Evolutionary conservation across 2,113 vertebrate genomes (phyloP), one percentile per base, ranked within the genome.

Genomic region (Scatophagus argus): DNA sequence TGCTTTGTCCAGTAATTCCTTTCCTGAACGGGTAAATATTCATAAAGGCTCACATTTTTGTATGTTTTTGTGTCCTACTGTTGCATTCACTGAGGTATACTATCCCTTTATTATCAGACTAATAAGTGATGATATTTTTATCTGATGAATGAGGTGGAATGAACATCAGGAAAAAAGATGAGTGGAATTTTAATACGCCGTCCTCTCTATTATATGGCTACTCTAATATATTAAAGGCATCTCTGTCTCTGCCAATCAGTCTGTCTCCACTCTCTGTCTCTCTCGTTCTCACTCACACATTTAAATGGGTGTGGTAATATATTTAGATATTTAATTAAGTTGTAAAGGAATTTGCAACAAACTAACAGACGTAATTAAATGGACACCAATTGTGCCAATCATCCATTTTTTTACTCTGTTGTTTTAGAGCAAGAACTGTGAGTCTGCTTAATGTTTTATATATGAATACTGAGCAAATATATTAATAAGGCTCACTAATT

Each of bases 91-190:
- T 95, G 94, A 94, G 92, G 91, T 94, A 91, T 93, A 93, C n/a
- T 95, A 93, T 95, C 94, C 95, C 71, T 87, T 96, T 96, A 97
- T 95, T 95, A 96, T 96, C 93, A 95, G 92, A 95, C 95, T 94
- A 96, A 95, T 96, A 95, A 95, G 94, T 96, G 94, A 96, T 96
- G 91, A 95, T 95, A 95, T 96, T 96, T 96, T 96, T 92, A 96
- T 96, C 94, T 96, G 95, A 96, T 95, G 94, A 97, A 93, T 94
- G 94, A 95, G 93, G 88, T 88, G 83, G 75, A 95, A 93, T 75
- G 44, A 87, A 82, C 77, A 94, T 90, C 90, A 88, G 90, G 89
- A 93, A 89, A 93, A 86, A 86, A 68, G 93, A 92, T 87, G 90
- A 95, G 91, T 58, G 87, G 93, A 96, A 96, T 96, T 95, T 92